These are phyloP conservation scores for Megalurothrips usitatus DNA, from an alignment of 2,888 invertebrate genomes.

Conservation along the genomic window DNA sequence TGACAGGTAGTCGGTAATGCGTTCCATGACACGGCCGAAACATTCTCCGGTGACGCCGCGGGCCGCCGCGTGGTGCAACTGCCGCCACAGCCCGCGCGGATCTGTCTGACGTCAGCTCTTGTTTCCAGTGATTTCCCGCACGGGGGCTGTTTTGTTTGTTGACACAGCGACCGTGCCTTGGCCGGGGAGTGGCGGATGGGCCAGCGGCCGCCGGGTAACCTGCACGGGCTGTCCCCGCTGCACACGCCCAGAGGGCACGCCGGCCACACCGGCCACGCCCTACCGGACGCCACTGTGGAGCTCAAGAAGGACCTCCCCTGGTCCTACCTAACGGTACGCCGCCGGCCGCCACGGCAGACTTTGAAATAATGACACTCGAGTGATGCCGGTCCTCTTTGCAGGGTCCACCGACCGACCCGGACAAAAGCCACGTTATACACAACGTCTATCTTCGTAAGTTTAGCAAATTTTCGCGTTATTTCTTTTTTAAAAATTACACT, in stretches of 20 bases:
- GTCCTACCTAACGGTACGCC: slow-evolving; percentile 7
- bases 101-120: background rate
- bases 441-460: background rate
- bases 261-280: background rate
- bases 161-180: background rate
- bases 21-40: background rate
- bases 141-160: background rate
- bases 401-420: no score
- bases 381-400: background rate
- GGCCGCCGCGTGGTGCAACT: background rate
- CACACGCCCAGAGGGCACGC: background rate
- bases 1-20: background rate
- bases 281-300: background rate
- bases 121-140: background rate
- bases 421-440: background rate
- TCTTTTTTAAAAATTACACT: no score
- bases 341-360: background rate
- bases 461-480: background rate
- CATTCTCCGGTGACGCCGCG: background rate
- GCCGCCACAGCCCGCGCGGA: background rate
- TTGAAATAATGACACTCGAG: background rate
- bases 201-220: background rate
- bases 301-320: background rate
- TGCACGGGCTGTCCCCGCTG: background rate
- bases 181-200: background rate